Conservation (phyloP, 2,888 invertebrate species). For the Cataglyphis livida region DNA sequence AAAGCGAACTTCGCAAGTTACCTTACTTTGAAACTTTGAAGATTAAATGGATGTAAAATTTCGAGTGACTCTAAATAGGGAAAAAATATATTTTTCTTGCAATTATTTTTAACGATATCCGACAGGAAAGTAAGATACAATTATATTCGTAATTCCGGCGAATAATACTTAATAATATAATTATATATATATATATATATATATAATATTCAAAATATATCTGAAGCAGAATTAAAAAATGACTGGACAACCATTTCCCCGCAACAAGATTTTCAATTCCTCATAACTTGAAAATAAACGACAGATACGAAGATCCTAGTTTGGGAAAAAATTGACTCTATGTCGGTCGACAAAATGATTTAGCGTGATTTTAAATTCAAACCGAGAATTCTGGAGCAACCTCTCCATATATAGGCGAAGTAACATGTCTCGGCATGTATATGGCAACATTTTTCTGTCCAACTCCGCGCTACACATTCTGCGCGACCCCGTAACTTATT, state of each 20-base stretch:
- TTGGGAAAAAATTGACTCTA: not conserved
- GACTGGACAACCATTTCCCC: not conserved
- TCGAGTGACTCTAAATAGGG: not conserved
- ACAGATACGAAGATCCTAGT: not conserved
- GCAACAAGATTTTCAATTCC: not conserved
- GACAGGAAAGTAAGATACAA: not conserved
- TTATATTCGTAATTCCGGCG: not conserved
- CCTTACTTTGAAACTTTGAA: not conserved
- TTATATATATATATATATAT: too few relatives aligned
- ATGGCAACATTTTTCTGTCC: conserved; percentile 29
- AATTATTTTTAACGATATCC: not conserved
- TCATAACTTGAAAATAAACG: not conserved
- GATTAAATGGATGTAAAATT: not conserved
- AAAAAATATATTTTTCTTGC: not conserved
- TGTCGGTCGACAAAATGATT: not conserved
- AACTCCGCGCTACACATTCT: conserved; percentile 6
- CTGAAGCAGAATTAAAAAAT: not conserved
- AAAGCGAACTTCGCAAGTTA: conserved; percentile 5
- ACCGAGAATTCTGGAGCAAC: not conserved
- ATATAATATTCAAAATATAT: not conserved
- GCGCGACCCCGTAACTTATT: conserved; percentile 42
- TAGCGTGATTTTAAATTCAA: not conserved
- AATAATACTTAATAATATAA: not conserved
- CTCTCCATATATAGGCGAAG: not conserved
- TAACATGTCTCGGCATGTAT: not conserved